Base-by-base conservation (phyloP, 2,113 vertebrate species). In the Trematocara macrostoma region DNA sequence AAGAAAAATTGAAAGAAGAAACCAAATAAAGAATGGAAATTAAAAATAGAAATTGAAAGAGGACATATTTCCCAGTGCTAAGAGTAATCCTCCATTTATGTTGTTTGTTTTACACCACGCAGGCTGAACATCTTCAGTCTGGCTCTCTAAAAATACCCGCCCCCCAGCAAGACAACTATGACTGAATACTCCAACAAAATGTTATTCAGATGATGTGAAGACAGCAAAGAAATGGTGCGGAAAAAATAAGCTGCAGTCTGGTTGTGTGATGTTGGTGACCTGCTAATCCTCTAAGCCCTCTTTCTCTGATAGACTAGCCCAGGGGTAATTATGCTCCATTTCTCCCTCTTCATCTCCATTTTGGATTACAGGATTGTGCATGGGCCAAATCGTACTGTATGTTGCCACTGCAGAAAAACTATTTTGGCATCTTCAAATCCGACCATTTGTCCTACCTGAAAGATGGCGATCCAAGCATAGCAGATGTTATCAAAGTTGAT, bases 401-500 rank as follows among this genome's bases (percentile, higher is more conserved):
- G 15, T 59, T 18, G 9, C 52, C 67, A 16, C 4, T 40, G 11
- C 15, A 78, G 59, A 71, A 53, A 78, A 38, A 34, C 71, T 12
- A 76, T 34, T 76, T 12, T 49, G 26, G 45, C 10, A 51, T 51
- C 45, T 51, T 76, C 45, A 76, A 76, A 79, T 74, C 29, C 0
- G 12, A 35, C 45, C 14, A 11, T 23, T 1, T 15, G 7, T 8
- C 26, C 80, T 88, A 99, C 99, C 98, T 99, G 99, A 92, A 99
- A 99, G 95, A 99, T 99, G 1, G 98, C 99, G 0, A 99, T 99
- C 98, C 99, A 99, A 88, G 99, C 98, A 0, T 99, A 99, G 89
- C 97, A 98, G 2, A 99, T 99, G 95, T 99, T 99, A 93, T 99
- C 99, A 0, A 99, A 99, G 96, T 99, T 99, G 96, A 99, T 99